A percentile compares a stretch with the other conserved stretches of the same genome.
These are phyloP conservation scores for Gobio occitaniae DNA, from an alignment of 2,797 vertebrate genomes.

Conservation along the genomic window DNA sequence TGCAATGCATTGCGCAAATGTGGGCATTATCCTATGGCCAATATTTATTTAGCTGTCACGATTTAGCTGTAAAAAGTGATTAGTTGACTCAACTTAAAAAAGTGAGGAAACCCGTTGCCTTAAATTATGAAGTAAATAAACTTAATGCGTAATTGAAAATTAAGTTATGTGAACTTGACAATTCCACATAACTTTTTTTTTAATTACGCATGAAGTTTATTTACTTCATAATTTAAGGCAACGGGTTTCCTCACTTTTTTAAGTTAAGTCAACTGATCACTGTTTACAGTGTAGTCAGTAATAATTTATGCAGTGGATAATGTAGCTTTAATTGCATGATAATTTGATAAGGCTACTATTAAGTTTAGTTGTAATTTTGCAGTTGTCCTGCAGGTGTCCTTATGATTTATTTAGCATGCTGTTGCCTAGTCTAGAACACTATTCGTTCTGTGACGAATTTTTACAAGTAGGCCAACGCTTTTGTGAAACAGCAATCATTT, in stretches of 20 bases:
- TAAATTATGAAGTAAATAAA: no score
- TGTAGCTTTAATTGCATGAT: not conserved
- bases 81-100: no score
- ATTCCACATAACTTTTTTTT: no score
- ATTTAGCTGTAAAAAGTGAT: no score
- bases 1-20: not conserved
- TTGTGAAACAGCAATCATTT: not conserved
- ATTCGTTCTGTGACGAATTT: not conserved
- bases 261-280: no score
- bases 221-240: no score
- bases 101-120: no score
- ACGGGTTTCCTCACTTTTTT: no score
- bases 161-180: no score
- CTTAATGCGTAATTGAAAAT: no score
- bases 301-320: not conserved
- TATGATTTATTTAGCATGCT: not conserved
- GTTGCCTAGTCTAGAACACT: no score
- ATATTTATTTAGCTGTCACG: not conserved
- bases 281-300: not conserved
- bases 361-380: not conserved
- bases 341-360: not conserved
- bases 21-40: not conserved
- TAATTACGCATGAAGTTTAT: no score
- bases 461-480: not conserved
- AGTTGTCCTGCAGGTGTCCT: not conserved